These are phyloP conservation scores for Drosophila serrata DNA, from an alignment of 1,140 invertebrate species.

Conservation along the genomic window DNA sequence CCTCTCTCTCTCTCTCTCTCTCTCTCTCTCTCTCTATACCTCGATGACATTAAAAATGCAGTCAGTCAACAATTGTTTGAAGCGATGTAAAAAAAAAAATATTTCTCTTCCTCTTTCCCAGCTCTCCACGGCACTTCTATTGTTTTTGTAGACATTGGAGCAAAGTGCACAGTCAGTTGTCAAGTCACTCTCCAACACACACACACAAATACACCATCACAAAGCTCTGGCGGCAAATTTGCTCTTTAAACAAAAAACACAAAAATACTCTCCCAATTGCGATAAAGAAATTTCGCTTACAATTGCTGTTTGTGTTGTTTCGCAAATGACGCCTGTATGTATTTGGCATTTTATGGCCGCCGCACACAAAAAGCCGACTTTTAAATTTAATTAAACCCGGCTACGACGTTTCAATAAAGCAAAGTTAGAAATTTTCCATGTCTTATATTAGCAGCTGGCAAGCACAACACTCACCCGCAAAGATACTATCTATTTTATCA, in stretches of 20 bases:
- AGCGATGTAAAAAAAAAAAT: conserved; percentile 34
- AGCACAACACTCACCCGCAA: conserved; percentile 18
- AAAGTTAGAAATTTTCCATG: conserved; percentile 1
- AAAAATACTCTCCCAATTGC: conserved; percentile 15
- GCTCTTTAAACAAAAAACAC: conserved; percentile 5
- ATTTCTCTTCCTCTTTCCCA: conserved; percentile 9
- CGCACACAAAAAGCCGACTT: neutral
- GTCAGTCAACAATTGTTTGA: conserved; percentile 41
- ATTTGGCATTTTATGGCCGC: conserved; percentile 19
- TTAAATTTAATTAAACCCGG: conserved; percentile 30
- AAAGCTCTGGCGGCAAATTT: conserved; percentile 30
- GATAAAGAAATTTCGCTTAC: conserved; percentile 48
- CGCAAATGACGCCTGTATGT: conserved; percentile 41
- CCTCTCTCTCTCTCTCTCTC: neutral
- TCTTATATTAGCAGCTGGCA: conserved; percentile 13
- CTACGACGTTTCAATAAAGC: neutral
- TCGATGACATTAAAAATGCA: conserved; percentile 28
- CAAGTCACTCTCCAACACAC: conserved; percentile 43
- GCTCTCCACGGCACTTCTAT: conserved; percentile 36
- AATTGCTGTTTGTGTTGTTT: conserved; percentile 47
- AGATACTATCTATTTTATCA: neutral
- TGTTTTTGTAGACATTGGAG: conserved; percentile 53
- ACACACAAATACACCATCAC: conserved; percentile 8
- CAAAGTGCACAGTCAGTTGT: conserved; percentile 68
- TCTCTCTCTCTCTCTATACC: neutral